Evolutionary conservation across 2,113 vertebrate genomes (phyloP), one percentile per base, ranked within the genome.

Genomic region (Ageneiosus marmoratus): DNA sequence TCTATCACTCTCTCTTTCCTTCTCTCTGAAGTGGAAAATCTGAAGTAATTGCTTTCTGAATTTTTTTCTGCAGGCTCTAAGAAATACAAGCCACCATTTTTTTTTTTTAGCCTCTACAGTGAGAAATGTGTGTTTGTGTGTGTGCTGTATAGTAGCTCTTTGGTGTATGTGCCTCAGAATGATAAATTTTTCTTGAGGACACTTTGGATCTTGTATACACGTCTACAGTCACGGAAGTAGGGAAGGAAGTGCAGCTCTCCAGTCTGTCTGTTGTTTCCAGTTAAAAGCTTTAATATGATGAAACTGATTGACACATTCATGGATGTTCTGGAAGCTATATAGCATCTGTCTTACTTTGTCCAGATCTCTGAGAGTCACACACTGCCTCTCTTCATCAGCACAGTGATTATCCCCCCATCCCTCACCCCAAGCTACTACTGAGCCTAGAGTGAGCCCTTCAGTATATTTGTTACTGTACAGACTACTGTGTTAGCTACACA

Each of bases 1-100:
- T 34, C 79, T 77, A 85, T 89, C 87, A 88, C 82, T 60, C 87
- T 89, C 24, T 87, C 46, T 74, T 53, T 75, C 79, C 62, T 83
- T 90, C 89, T 89, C 89, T 88, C 88, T 92, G 89, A 92, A 93
- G 92, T 93, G 93, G 92, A 92, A 93, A 92, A 93, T 92, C 92
- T 92, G 88, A 94, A 93, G 91, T 94, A 93, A 94, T 94, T 94
- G 93, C 89, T 92, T 93, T 93, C 89, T 92, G 92, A 92, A 93
- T 93, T 94, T 92, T 90, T 91, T 87, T 90, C 89, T 86, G 90
- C 85, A 86, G 91, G 89, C 89, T 89, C 84, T 82, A 89, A 92
- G 90, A 85, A 91, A 91, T 92, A 88, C 91, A 88, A 88, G 81
- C 88, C 88, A 84, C 91, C 86, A 92, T 92, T 91, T 85, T 89